Conservation (phyloP, 2,888 invertebrate species). For the Chymomyza procnemis region DNA sequence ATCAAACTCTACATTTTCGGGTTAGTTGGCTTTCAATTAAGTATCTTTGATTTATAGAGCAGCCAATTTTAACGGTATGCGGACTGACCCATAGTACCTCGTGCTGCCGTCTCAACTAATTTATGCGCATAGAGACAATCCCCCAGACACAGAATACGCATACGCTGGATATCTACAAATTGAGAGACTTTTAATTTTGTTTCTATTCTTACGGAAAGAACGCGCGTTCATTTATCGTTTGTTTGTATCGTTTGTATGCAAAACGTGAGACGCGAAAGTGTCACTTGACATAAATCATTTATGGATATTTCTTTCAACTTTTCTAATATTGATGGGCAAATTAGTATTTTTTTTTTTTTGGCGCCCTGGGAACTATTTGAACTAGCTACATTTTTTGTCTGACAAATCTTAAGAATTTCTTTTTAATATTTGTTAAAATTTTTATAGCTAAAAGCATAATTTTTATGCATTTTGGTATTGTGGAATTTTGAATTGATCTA, state of each 20-base stretch:
- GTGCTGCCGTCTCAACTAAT: background rate
- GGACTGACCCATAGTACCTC: slow-evolving; percentile 40
- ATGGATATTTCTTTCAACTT: slow-evolving; percentile 4
- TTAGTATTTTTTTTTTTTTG: background rate
- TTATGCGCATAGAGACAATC: background rate
- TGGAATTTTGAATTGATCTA: background rate
- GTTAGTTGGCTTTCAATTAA: slow-evolving; percentile 44
- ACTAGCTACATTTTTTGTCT: too few relatives aligned
- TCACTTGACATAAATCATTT: slow-evolving; percentile 47
- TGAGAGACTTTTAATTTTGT: background rate
- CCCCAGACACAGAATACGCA: slow-evolving; percentile 2
- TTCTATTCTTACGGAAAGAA: background rate
- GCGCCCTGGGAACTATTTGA: background rate
- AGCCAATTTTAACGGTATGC: slow-evolving; percentile 34
- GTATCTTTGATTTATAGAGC: slow-evolving; percentile 14
- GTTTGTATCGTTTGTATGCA: slow-evolving; percentile 50
- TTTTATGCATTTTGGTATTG: background rate
- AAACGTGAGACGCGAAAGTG: slow-evolving; percentile 58
- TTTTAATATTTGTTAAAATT: background rate
- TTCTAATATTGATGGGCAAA: background rate
- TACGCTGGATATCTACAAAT: background rate
- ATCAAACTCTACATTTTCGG: slow-evolving; percentile 14
- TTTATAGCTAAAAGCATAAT: background rate
- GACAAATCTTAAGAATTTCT: too few relatives aligned
- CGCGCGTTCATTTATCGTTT: background rate